Evolutionary conservation across 92 coral and sea anemone genomes (phyloP).

Genomic region (Chrysogorgia sp.): DNA sequence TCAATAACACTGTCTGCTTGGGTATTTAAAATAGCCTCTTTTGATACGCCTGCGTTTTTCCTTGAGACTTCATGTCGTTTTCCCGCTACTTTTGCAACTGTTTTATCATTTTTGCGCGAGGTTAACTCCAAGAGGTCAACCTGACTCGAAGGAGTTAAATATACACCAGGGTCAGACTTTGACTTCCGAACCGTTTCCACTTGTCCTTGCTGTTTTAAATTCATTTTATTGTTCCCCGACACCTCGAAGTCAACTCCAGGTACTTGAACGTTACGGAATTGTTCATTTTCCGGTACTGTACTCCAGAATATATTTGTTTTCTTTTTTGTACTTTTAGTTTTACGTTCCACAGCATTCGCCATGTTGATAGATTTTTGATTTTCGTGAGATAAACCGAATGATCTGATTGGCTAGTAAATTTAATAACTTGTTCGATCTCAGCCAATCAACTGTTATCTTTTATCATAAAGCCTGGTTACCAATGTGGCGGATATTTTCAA

Average conservation of each 20-base stretch:
- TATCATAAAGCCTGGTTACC: conserved; percentile 16
- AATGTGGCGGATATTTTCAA: conserved; percentile 27
- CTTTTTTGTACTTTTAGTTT: conserved; percentile 10
- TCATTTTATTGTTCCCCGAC: not conserved
- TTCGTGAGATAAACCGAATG: not conserved
- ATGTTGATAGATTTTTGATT: conserved; percentile 60
- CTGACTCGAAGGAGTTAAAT: conserved; percentile 1
- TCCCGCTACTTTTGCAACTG: not conserved
- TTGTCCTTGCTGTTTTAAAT: not conserved
- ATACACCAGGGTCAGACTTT: conserved; percentile 33
- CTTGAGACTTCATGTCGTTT: not conserved
- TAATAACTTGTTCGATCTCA: not conserved
- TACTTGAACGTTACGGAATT: conserved; percentile 37
- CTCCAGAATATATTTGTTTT: conserved; percentile 81
- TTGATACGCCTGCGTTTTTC: not conserved
- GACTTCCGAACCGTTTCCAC: conserved; percentile 24
- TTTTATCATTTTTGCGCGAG: not conserved
- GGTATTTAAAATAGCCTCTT: not conserved
- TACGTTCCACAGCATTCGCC: conserved; percentile 66
- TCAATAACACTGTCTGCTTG: not conserved
- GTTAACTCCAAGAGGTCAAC: conserved; percentile 9
- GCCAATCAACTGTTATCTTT: conserved; percentile 1
- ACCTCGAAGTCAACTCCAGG: conserved; percentile 22
- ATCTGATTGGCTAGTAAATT: conserved; percentile 25
- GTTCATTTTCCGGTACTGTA: conserved; percentile 43